Conservation (phyloP, 2,797 vertebrate genomes). For the Sebastes baramenuke region DNA sequence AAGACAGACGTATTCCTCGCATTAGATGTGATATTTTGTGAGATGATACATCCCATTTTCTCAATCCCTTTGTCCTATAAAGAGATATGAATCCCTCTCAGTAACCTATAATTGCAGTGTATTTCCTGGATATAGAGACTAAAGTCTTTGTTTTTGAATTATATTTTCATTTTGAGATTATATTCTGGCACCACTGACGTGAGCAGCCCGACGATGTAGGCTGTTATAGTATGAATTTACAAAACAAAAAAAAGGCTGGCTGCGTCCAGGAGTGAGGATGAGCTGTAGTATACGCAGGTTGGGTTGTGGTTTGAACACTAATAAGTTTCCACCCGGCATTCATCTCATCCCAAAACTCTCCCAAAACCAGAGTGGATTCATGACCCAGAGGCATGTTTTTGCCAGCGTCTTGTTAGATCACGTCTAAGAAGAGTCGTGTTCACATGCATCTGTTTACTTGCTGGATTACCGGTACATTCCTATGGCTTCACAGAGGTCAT, state of each 20-base stretch:
- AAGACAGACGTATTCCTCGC: too few species aligned
- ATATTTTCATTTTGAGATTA: not conserved
- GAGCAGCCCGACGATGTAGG: not conserved
- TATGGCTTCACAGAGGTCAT: slow-evolving; percentile 15
- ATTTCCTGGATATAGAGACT: not conserved
- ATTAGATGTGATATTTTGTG: not conserved
- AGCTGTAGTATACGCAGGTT: not conserved
- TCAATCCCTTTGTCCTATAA: not conserved
- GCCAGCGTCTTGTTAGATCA: slow-evolving; percentile 14
- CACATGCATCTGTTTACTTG: not conserved
- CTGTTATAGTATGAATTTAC: not conserved
- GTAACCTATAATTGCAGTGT: not conserved
- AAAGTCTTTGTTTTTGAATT: not conserved
- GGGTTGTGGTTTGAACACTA: not conserved
- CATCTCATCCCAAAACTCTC: not conserved
- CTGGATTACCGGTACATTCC: slow-evolving; percentile 28
- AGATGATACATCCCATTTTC: not conserved
- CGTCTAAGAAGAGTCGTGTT: not conserved
- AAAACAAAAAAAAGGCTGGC: not conserved
- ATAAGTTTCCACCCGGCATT: not conserved
- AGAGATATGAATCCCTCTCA: not conserved
- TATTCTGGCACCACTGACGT: not conserved
- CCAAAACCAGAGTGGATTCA: not conserved
- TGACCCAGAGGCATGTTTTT: not conserved
- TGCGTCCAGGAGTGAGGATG: not conserved